Evolutionary conservation across 2,797 vertebrate species (phyloP).

Genomic region (Telmatherina bonti): DNA sequence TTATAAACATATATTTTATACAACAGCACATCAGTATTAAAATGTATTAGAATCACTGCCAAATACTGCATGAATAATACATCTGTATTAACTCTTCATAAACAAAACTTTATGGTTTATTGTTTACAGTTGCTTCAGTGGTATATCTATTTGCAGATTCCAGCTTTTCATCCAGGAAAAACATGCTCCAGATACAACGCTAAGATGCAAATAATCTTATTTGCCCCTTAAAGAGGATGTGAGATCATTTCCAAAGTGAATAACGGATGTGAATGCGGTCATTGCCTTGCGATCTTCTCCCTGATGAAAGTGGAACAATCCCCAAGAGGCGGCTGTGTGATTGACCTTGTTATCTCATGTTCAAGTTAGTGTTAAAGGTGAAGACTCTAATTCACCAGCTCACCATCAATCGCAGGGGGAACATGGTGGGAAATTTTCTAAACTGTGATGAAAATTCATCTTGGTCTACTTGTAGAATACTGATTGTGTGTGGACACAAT

Average conservation of each 20-base stretch:
- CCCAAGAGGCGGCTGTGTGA: conserved; percentile 15
- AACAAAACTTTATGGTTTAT: neutral
- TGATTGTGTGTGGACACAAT: neutral
- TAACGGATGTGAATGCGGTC: conserved; percentile 28
- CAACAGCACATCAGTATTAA: neutral
- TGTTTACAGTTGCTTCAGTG: neutral
- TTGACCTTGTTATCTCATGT: conserved; percentile 55
- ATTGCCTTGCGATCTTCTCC: conserved; percentile 24
- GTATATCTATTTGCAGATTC: conserved; percentile 8
- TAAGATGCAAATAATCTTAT: conserved; percentile 5
- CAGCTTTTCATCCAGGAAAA: conserved; percentile 5
- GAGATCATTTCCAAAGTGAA: conserved; percentile 40
- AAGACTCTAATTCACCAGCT: conserved; percentile 28
- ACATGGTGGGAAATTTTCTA: conserved; percentile 38
- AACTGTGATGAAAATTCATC: conserved; percentile 5
- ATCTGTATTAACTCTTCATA: neutral
- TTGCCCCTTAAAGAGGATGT: conserved; percentile 38
- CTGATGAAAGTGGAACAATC: conserved; percentile 25
- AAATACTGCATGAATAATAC: neutral
- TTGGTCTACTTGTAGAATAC: neutral
- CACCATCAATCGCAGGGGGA: conserved; percentile 23
- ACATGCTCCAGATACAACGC: neutral
- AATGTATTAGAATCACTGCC: neutral
- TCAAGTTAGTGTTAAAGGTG: conserved; percentile 57
- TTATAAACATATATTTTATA: neutral